Conservation (phyloP, 2,888 invertebrate genomes). For the Drosophila emarginata region DNA sequence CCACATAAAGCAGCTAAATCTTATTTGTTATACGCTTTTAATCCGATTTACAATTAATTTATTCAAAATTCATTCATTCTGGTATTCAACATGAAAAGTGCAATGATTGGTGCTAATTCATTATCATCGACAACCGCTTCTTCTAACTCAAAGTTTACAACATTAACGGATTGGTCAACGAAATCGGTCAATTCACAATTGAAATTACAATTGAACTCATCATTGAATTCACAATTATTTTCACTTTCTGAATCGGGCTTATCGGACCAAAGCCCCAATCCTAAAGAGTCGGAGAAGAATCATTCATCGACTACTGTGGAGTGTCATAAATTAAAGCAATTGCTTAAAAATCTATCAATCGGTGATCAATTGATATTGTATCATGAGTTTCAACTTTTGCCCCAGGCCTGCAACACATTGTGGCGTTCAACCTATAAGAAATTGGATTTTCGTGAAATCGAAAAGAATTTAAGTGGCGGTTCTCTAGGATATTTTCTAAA, state of each 20-base stretch:
- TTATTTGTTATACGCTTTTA: neutral
- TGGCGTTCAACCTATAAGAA: conserved; percentile 28
- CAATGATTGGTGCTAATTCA: neutral
- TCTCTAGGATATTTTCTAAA: conserved; percentile 27
- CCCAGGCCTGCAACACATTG: conserved; percentile 20
- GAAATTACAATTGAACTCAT: neutral
- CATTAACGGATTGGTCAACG: neutral
- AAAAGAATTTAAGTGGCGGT: conserved; percentile 25
- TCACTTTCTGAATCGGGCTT: neutral
- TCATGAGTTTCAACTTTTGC: conserved; percentile 15
- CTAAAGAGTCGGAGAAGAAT: neutral
- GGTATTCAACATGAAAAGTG: neutral
- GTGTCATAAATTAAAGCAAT: neutral
- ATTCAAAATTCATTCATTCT: neutral
- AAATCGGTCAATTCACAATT: neutral
- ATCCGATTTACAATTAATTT: no score
- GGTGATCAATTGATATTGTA: conserved; percentile 37
- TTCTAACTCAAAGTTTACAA: neutral
- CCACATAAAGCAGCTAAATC: neutral
- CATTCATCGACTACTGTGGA: neutral
- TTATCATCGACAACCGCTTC: neutral
- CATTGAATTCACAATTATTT: neutral
- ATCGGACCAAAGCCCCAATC: neutral
- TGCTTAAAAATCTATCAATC: conserved; percentile 20
- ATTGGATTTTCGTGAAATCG: conserved; percentile 41